These are phyloP conservation scores for Nycticryphes semicollaris DNA, from an alignment of 2,113 vertebrate genomes.

Conservation along the genomic window DNA sequence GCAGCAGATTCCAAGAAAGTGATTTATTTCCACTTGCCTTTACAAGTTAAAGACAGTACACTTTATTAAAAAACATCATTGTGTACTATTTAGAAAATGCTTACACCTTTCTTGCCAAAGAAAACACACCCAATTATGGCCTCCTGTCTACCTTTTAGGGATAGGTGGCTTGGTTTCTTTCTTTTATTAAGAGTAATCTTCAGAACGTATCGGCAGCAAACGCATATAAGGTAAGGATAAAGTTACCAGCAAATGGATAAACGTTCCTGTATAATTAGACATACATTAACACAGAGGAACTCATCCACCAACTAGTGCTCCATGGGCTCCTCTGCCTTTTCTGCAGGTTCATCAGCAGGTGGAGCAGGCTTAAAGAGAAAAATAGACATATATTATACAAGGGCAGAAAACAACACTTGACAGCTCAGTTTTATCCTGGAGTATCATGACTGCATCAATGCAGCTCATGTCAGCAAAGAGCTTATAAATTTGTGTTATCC, in stretches of 20 bases:
- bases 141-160: conserved; percentile 29
- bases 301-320: conserved; percentile 83
- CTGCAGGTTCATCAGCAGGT: conserved; percentile 83
- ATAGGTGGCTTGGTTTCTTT: conserved; percentile 29
- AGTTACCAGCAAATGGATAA: conserved; percentile 50
- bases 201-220: conserved; percentile 28
- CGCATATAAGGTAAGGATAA: conserved; percentile 40
- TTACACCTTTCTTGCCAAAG: conserved; percentile 58
- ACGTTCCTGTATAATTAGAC: conserved; percentile 19
- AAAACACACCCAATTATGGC: conserved; percentile 43
- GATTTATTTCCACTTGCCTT: conserved; percentile 76
- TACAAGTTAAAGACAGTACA: conserved; percentile 70
- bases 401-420: background rate
- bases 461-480: background rate
- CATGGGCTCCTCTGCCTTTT: conserved; percentile 90
- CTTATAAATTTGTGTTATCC: background rate
- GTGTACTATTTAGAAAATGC: conserved; percentile 73
- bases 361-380: conserved; percentile 73
- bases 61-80: conserved; percentile 74
- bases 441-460: accelerated
- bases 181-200: conserved; percentile 41
- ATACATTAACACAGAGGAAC: conserved; percentile 12
- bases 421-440: background rate
- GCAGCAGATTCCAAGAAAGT: conserved; percentile 38
- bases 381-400: background rate